These are phyloP conservation scores for Eriosoma lanigerum DNA, from an alignment of 1,140 invertebrate species.

Conservation along the genomic window DNA sequence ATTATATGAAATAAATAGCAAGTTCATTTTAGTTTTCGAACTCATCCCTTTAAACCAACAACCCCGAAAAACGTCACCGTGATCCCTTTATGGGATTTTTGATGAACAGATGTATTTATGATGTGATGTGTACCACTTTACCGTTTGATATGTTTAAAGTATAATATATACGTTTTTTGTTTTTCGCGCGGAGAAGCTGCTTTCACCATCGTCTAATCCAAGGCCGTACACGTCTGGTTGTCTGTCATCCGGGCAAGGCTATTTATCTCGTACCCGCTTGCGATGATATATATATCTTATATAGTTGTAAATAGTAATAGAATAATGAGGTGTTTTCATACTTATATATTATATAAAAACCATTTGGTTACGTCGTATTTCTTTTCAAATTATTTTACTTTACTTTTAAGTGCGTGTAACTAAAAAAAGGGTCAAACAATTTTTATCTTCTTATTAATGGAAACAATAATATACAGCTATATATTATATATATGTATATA, in stretches of 20 bases:
- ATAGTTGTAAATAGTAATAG: neutral
- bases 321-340: slow-evolving; percentile 6
- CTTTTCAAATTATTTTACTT: too few relatives aligned
- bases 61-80: too few relatives aligned
- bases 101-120: neutral
- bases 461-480: too few relatives aligned
- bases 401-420: too few relatives aligned
- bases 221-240: slow-evolving; percentile 42
- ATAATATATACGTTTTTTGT: slow-evolving; percentile 30
- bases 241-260: slow-evolving; percentile 49
- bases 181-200: slow-evolving; percentile 45
- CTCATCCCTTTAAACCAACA: too few relatives aligned
- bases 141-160: neutral
- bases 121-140: neutral
- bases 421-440: too few relatives aligned
- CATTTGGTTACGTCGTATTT: too few relatives aligned
- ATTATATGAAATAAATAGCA: too few relatives aligned
- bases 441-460: too few relatives aligned
- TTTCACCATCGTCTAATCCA: slow-evolving; percentile 43
- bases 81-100: neutral
- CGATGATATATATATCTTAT: neutral
- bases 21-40: too few relatives aligned
- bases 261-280: slow-evolving; percentile 2
- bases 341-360: too few relatives aligned
- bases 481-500: too few relatives aligned